These are phyloP conservation scores for Drepanosiphum platanoidis DNA, from an alignment of 2,888 invertebrate genomes.

Conservation along the genomic window DNA sequence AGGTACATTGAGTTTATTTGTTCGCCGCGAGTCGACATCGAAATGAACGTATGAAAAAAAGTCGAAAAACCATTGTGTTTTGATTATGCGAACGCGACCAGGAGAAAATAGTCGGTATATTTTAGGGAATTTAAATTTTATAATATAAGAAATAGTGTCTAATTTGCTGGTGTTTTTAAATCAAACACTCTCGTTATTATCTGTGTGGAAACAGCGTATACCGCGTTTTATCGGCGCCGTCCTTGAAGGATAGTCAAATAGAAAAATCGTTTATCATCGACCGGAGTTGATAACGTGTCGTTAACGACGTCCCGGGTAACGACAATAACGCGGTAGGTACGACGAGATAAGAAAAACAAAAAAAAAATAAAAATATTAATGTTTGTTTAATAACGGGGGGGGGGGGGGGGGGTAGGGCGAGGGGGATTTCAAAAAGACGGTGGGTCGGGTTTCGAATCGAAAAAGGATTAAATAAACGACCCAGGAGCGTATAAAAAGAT, in stretches of 20 bases:
- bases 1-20: too few species aligned
- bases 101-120: too few species aligned
- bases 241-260: background rate
- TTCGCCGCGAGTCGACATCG: too few species aligned
- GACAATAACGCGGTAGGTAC: too few species aligned
- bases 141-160: too few species aligned
- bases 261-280: background rate
- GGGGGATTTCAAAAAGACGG: background rate
- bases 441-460: background rate
- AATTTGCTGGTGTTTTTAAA: too few species aligned
- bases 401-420: background rate
- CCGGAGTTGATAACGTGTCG: background rate
- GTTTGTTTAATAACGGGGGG: background rate
- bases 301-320: background rate
- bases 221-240: background rate
- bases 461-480: background rate
- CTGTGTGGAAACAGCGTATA: too few species aligned
- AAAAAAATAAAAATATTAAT: background rate
- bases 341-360: background rate
- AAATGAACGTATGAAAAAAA: too few species aligned
- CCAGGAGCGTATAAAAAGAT: background rate
- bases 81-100: too few species aligned
- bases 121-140: too few species aligned
- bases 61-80: too few species aligned
- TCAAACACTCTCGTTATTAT: too few species aligned